phyloP scores from a whole-genome alignment of 2,113 vertebrate genomes.

The Podarcis muralis region DNA sequence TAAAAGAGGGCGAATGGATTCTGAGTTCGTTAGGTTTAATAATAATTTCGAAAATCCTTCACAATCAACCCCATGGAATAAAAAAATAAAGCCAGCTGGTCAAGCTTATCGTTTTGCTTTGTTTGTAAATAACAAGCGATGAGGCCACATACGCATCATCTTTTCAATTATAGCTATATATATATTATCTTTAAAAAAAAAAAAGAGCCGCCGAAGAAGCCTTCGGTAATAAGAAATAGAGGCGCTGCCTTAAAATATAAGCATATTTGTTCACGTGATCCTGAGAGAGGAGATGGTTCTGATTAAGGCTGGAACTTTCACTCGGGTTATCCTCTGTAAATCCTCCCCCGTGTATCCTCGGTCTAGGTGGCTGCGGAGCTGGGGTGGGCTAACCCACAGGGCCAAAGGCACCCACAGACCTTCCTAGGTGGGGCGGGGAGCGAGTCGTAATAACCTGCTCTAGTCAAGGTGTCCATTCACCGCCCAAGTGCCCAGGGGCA shows the following conservation, averaged over 20 bases:
- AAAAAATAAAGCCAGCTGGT: conserved; percentile 50
- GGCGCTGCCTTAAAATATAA: conserved; percentile 93
- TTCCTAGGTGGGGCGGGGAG: neutral
- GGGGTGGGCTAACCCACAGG: conserved; percentile 12
- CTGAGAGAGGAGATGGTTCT: conserved; percentile 80
- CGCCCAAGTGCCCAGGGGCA: neutral
- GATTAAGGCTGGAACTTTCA: conserved; percentile 84
- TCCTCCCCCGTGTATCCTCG: conserved; percentile 24
- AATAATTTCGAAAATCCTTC: conserved; percentile 69
- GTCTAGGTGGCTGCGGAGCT: conserved; percentile 43
- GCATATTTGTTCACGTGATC: conserved; percentile 98
- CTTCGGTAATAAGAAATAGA: conserved; percentile 95
- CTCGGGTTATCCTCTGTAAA: conserved; percentile 77
- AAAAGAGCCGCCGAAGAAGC: conserved; percentile 81
- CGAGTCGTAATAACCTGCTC: neutral
- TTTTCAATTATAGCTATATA: neutral
- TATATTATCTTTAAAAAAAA: neutral
- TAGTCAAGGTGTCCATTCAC: neutral
- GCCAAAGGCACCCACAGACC: conserved; percentile 17
- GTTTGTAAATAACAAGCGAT: conserved; percentile 78
- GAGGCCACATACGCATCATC: conserved; percentile 73
- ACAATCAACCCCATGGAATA: conserved; percentile 78
- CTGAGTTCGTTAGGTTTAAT: conserved; percentile 75
- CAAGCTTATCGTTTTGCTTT: conserved; percentile 71
- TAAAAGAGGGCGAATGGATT: conserved; percentile 89